phyloP scores from a whole-genome alignment of 2,888 invertebrate species.

The Anoncus sp. region DNA sequence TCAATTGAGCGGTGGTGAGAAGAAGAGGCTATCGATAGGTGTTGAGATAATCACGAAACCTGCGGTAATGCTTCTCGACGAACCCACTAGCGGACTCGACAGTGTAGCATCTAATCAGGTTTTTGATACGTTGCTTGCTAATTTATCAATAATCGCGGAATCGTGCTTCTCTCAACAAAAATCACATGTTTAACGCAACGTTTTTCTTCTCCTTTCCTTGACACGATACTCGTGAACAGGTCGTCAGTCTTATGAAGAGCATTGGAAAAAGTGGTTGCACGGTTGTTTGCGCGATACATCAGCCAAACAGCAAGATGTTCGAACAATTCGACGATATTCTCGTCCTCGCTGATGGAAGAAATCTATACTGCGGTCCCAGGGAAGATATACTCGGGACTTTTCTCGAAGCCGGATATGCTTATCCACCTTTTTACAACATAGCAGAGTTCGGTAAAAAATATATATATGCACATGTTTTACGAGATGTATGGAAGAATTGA shows the following conservation, averaged over 20 bases:
- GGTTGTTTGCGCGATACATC: constrained; percentile 91
- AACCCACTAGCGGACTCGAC: constrained; percentile 87
- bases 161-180: background rate
- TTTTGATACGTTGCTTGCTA: background rate
- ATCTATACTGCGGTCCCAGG: constrained; percentile 88
- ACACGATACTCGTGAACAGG: constrained; percentile 72
- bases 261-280: constrained; percentile 88
- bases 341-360: constrained; percentile 88
- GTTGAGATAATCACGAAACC: constrained; percentile 87
- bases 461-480: background rate
- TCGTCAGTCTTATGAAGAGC: constrained; percentile 86
- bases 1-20: constrained; percentile 86
- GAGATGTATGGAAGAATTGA: background rate
- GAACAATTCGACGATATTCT: constrained; percentile 90
- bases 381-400: constrained; percentile 86
- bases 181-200: too few relatives aligned
- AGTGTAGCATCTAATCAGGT: constrained; percentile 88
- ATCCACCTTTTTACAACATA: constrained; percentile 91
- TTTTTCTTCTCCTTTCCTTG: background rate
- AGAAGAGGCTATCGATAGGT: constrained; percentile 86
- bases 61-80: constrained; percentile 86
- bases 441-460: constrained; percentile 88
- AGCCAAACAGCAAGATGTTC: constrained; percentile 91
- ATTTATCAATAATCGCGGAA: background rate
- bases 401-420: constrained; percentile 86